Evolutionary conservation across 2,113 vertebrate genomes (phyloP).

Genomic region (Xenopus tropicalis): DNA sequence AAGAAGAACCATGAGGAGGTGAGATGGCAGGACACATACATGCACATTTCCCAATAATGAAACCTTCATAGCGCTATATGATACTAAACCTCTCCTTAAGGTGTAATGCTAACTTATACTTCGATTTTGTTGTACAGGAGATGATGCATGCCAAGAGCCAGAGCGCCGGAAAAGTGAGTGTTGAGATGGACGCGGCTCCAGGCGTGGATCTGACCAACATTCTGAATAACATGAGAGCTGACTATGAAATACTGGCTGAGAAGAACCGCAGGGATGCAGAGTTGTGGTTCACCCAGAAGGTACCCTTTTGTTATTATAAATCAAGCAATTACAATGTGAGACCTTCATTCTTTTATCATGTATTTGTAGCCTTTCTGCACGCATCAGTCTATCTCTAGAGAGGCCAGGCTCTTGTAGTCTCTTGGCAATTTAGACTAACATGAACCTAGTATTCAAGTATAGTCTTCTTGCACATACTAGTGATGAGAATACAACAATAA

Average conservation of each 20-base stretch:
- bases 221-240: conserved; percentile 61
- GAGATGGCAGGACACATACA: not conserved
- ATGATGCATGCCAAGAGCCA: conserved; percentile 9
- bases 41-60: not conserved
- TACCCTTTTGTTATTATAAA: conserved; percentile 45
- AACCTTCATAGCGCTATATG: not conserved
- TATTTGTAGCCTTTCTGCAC: too few relatives aligned
- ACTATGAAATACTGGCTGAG: conserved; percentile 71
- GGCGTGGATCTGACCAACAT: conserved; percentile 54
- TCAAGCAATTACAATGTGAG: not conserved
- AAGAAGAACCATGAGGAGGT: conserved; percentile 96
- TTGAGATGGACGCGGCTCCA: conserved; percentile 58
- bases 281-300: conserved; percentile 68
- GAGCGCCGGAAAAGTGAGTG: conserved; percentile 53
- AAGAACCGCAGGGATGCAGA: conserved; percentile 76
- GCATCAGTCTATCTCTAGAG: too few relatives aligned
- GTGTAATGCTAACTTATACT: not conserved
- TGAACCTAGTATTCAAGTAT: too few relatives aligned
- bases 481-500: too few relatives aligned
- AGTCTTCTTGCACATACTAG: too few relatives aligned
- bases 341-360: too few relatives aligned
- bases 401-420: too few relatives aligned
- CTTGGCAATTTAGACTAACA: too few relatives aligned
- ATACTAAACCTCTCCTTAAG: not conserved
- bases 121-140: conserved; percentile 49